Base-by-base conservation (phyloP, 2,797 vertebrate species). In the Microchirus variegatus region DNA sequence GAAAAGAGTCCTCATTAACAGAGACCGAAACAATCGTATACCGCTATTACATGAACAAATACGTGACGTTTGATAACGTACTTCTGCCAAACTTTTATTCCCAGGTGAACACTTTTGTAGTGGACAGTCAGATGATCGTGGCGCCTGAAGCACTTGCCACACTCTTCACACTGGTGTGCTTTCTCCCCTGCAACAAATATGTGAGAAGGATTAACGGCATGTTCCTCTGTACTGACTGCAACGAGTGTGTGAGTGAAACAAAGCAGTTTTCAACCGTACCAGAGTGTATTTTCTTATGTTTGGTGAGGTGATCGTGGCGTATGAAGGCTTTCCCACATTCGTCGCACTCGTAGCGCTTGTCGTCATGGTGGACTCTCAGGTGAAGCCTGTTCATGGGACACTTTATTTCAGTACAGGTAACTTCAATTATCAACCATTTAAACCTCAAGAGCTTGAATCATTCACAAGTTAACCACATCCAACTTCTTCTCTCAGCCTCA, bases 11-110 rank as follows among this genome's bases (percentile, higher is more conserved):
- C 1, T 38, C 36, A 40, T 71, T 63, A 67, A 41, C n/a, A 46
- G 2, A 44, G 47, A 58, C 17, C 18, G 2, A 17, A 63, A 70
- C 10, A 19, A 22, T n/a, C n/a, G n/a, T n/a, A n/a, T n/a, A n/a
- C n/a, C n/a, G n/a, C n/a, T n/a, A n/a, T n/a, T n/a, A 52, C 38
- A 40, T 40, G 31, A 36, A 9, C 38, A 51, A 16, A n/a, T 22
- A 7, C 17, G 9, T 16, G 14, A 16, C 10, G 36, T 37, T 37
- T 11, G 13, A 11, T 75, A 2, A 80, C 94, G 91, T 93, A 98
- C 97, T 98, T 99, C 83, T 97, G 95, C 96, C 97, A 98, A 40
- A 99, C 95, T 76, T 99, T 99, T 81, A 98, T 96, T 78, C 97
- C 97, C 41, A 99, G 86, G 86, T 99, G 97, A 71, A 97, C 97